Evolutionary conservation across 2,113 vertebrate genomes (phyloP), one percentile per base, ranked within the genome.

Genomic region (Thamnaconus septentrionalis): DNA sequence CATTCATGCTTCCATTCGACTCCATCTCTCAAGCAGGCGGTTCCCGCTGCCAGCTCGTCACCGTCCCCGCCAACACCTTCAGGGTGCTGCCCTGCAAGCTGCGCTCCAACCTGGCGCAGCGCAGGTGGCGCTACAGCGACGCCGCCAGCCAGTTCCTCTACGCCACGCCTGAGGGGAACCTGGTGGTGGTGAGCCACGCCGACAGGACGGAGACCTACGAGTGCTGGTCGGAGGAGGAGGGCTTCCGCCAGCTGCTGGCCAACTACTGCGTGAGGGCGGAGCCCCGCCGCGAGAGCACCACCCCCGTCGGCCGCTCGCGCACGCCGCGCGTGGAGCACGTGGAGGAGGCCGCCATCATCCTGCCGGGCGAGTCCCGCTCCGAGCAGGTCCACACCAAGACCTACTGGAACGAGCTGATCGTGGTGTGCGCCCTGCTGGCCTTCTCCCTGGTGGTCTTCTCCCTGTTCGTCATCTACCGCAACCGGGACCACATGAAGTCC

Each of bases 381-480:
- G 64, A 89, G 4, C 90, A 80, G 66, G 76, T 87, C 79, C 91
- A 87, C 0, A 89, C 87, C 4, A 95, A 92, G 85, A 95, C 92
- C 1, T 98, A 97, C 87, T 96, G 95, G 96, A 94, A 92, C 0
- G 96, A 98, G 68, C 94, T 98, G 85, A 87, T 98, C 4, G 93
- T 94, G 61, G 95, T 97, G 88, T 94, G 93, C 0, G 71, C 85
- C 5, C 91, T 97, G n/a, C 91, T 98, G 0, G 93, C 76, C 0
- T 60, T 92, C 0, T 88, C 92, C 0, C 54, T 95, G 6, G 76
- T 94, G 0, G 85, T 93, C 12, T 87, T 96, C 50, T 75, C 90
- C 3, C 42, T 96, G 61, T 94, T 96, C 6, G 68, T 95, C n/a
- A 85, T 97, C 83, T 95, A 95, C 76, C 91, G 93, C 55, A 92